Evolutionary conservation across 2,113 vertebrate genomes (phyloP), one percentile per base, ranked within the genome.

Genomic region (Strix aluco): DNA sequence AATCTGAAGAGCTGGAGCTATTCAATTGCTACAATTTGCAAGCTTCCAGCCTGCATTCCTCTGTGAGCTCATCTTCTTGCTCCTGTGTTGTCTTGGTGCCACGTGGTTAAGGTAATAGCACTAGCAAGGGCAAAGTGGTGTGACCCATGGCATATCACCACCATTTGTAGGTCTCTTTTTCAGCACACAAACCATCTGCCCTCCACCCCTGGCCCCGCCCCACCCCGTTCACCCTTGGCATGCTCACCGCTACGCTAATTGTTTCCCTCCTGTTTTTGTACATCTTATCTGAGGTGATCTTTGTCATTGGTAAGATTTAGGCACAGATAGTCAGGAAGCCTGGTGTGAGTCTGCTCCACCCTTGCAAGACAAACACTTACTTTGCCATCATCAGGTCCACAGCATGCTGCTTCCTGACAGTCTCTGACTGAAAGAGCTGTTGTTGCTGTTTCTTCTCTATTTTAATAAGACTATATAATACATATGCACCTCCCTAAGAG

Each of bases 171-270:
- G 22, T 7, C 34, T 70, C 15, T 47, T 40, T 69, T 81, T 49
- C 19, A 70, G 26, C 21, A 47, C 21, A 16, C 8, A 19, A 5
- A 26, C 30, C 15, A 6, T 46, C 36, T 54, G 36, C 44, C 44
- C 44, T 46, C 44, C 17, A 17, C 17, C 44, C 44, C 44, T 17
- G 16, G 7, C 44, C 44, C 44, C 44, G 2, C 16, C 44, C 44
- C 44, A 46, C 21, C 22, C 3, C 1, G 0, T 46, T 51, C 10
- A 21, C 11, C 15, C 21, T 34, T 52, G 34, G 8, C 27, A 18
- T 36, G 15, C 15, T 79, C 30, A 29, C 6, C 58, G 10, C 15
- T 15, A 3, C 19, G 44, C 6, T 40, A 40, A 36, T 21, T 26
- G 13, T 32, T 86, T 82, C 58, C 13, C 13, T 78, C 26, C 22